These are phyloP conservation scores for Onychomys arenicola DNA, from an alignment of 2,797 vertebrate species.

Conservation along the genomic window DNA sequence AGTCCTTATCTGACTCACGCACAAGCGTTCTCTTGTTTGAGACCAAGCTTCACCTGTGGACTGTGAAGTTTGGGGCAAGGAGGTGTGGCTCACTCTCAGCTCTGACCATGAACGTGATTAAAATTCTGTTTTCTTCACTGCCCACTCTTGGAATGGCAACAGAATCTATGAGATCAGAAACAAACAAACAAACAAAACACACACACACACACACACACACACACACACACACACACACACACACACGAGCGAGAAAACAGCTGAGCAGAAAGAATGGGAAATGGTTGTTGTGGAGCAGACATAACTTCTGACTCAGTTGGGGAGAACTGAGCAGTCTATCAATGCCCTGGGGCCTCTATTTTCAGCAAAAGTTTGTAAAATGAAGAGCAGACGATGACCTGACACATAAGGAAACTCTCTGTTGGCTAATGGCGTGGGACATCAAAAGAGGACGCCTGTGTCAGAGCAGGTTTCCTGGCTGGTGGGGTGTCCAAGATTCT, in stretches of 20 bases:
- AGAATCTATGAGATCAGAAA: slow-evolving; percentile 47
- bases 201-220: too few species aligned
- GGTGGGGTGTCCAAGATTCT: background rate
- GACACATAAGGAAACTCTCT: background rate
- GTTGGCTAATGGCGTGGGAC: background rate
- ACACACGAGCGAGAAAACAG: background rate
- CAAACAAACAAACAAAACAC: slow-evolving; percentile 26
- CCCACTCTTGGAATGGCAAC: background rate
- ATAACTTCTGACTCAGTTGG: background rate
- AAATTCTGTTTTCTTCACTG: slow-evolving; percentile 41
- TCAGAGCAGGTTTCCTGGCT: background rate
- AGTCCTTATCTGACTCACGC: background rate
- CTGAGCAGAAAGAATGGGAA: background rate
- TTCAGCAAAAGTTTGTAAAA: background rate
- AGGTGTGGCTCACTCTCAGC: background rate
- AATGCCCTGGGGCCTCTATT: background rate
- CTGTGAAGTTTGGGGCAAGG: background rate
- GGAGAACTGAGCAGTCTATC: rapidly evolving
- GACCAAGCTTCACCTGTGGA: background rate
- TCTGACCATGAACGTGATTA: background rate
- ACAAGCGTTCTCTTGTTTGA: background rate
- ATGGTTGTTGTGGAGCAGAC: rapidly evolving
- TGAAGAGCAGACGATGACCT: background rate
- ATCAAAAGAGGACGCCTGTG: background rate
- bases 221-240: too few species aligned